These are phyloP conservation scores for Alexandromys fortis DNA, from an alignment of 2,113 vertebrate species.

Conservation along the genomic window DNA sequence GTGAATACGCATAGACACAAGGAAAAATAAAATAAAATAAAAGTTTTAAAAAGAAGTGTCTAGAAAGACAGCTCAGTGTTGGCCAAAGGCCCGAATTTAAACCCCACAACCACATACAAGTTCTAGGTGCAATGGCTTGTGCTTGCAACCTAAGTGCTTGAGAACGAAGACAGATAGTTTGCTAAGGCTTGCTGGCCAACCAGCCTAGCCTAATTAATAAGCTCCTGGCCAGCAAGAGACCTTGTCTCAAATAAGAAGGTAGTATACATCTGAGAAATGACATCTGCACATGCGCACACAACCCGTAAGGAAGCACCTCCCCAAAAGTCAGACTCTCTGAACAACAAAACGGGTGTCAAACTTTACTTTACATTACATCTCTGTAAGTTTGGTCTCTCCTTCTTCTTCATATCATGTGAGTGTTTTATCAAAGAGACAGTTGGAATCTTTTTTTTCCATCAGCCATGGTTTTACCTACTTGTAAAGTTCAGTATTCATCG, in stretches of 20 bases:
- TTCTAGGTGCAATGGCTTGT: background rate
- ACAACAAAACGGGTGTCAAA: background rate
- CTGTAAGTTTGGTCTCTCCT: conserved; percentile 21
- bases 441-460: conserved; percentile 57
- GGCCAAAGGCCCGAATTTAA: background rate
- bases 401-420: background rate
- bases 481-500: conserved; percentile 82
- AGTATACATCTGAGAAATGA: background rate
- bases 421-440: conserved; percentile 33
- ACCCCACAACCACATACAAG: background rate
- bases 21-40: background rate
- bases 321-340: background rate
- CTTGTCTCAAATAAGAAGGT: background rate
- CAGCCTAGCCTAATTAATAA: background rate
- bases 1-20: background rate
- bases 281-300: too few species aligned
- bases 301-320: background rate
- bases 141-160: background rate
- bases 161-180: background rate
- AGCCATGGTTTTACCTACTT: conserved; percentile 74
- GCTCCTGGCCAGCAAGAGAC: background rate
- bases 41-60: background rate
- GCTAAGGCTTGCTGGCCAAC: background rate
- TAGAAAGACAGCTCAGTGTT: background rate
- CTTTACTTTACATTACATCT: background rate